A percentile compares a stretch with the other conserved stretches of the same genome.
Conservation (phyloP, 2,797 vertebrate genomes). For the Phaenicophaeus curvirostris region DNA sequence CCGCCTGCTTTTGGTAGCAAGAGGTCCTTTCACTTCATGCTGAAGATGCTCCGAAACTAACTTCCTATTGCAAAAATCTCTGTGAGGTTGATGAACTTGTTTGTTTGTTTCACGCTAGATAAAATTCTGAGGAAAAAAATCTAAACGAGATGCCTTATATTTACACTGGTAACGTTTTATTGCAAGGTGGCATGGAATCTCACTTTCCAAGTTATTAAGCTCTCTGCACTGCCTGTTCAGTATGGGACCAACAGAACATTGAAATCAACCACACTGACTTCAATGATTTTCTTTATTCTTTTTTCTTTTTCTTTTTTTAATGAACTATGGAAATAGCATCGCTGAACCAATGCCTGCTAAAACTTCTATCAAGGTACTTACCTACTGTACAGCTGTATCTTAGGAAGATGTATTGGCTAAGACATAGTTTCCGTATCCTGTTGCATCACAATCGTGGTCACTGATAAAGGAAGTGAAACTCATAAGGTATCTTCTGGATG, state of each 20-base stretch:
- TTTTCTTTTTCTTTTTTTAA: background rate
- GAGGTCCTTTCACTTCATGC: background rate
- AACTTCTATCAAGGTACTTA: constrained; percentile 32
- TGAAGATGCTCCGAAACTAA: constrained; percentile 40
- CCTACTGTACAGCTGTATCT: constrained; percentile 7
- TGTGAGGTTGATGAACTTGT: constrained; percentile 9
- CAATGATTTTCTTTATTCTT: background rate
- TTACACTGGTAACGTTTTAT: constrained; percentile 47
- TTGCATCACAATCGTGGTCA: background rate
- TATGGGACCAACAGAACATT: constrained; percentile 35
- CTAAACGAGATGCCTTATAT: constrained; percentile 66
- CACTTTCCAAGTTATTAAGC: background rate
- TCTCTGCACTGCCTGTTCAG: constrained; percentile 29
- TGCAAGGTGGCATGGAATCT: background rate
- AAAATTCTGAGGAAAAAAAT: background rate
- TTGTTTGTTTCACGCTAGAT: constrained; percentile 7
- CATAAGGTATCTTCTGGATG: background rate
- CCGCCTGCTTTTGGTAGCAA: background rate
- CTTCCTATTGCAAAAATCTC: constrained; percentile 43
- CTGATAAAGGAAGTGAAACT: constrained; percentile 2
- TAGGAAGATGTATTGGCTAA: background rate
- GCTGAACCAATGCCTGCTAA: constrained; percentile 12
- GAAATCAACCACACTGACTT: constrained; percentile 20
- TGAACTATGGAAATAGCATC: background rate
- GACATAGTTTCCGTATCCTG: background rate